A percentile compares a stretch with the other conserved stretches of the same genome.
Conservation (phyloP, 2,888 invertebrate genomes). For the Diarsia rubi region DNA sequence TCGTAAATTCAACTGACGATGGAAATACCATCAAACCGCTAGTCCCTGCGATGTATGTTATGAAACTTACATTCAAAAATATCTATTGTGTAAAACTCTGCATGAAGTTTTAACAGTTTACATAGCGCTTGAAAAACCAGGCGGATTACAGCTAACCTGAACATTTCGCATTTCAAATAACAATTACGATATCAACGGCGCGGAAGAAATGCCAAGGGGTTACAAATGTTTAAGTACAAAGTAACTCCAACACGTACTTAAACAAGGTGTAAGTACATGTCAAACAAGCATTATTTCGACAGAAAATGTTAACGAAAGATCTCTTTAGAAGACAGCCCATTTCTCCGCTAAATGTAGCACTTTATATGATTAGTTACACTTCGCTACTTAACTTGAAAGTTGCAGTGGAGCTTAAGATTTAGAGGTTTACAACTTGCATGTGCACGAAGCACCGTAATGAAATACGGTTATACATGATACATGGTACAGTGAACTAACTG, state of each 20-base stretch:
- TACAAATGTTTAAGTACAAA: conserved; percentile 42
- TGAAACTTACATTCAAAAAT: background rate
- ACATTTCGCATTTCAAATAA: conserved; percentile 15
- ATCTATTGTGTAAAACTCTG: background rate
- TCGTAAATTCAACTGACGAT: background rate
- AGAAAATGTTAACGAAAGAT: conserved; percentile 20
- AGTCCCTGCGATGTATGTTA: background rate
- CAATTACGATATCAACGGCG: conserved; percentile 39
- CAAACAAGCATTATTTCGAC: conserved; percentile 43
- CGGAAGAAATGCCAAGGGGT: conserved; percentile 34
- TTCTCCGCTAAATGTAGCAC: conserved; percentile 41
- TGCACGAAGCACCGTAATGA: conserved; percentile 44
- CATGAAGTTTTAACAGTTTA: background rate
- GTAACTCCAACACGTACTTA: conserved; percentile 43
- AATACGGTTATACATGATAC: conserved; percentile 45
- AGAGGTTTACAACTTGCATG: conserved; percentile 48
- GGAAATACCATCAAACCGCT: background rate
- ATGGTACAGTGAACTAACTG: conserved; percentile 21
- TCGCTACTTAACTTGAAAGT: conserved; percentile 41
- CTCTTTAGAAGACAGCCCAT: conserved; percentile 26
- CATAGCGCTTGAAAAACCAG: conserved; percentile 1
- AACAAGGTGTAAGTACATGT: conserved; percentile 35
- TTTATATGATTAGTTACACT: conserved; percentile 62
- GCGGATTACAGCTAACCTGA: conserved; percentile 5
- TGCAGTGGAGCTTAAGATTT: conserved; percentile 57